Conservation (phyloP, 2,797 vertebrate species). For the Acrocephalus scirpaceus region DNA sequence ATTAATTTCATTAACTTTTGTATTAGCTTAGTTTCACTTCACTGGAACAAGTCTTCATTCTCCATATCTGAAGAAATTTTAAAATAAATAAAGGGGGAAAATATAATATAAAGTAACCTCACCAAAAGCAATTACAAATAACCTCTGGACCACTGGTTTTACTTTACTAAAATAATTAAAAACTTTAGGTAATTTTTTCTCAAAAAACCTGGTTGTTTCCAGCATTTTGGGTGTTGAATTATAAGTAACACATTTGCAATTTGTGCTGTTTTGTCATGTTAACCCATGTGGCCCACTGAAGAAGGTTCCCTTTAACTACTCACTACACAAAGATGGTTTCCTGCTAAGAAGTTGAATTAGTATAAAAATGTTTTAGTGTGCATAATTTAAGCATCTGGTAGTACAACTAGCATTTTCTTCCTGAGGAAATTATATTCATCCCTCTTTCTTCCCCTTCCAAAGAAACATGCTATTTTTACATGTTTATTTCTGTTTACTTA, state of each 20-base stretch:
- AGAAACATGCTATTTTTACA: neutral
- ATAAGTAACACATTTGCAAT: neutral
- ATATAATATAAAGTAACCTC: neutral
- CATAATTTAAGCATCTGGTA: neutral
- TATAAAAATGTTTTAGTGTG: neutral
- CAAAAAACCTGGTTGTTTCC: neutral
- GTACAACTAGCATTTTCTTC: neutral
- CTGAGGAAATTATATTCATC: neutral
- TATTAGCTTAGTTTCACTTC: slow-evolving; percentile 8
- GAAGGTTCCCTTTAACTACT: neutral
- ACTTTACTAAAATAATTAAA: neutral
- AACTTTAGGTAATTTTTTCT: neutral
- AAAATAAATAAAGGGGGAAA: neutral
- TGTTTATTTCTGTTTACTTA: neutral
- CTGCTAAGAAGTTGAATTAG: neutral
- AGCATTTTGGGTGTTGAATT: neutral
- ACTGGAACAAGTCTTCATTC: neutral
- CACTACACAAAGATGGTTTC: neutral
- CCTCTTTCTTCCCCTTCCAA: neutral
- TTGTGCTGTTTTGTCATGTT: neutral
- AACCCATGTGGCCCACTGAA: neutral
- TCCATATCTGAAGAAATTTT: neutral
- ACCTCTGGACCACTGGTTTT: neutral
- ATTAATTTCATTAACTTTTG: neutral
- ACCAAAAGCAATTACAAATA: neutral